Conservation (phyloP, 2,888 invertebrate species). For the Pyrgus malvae region DNA sequence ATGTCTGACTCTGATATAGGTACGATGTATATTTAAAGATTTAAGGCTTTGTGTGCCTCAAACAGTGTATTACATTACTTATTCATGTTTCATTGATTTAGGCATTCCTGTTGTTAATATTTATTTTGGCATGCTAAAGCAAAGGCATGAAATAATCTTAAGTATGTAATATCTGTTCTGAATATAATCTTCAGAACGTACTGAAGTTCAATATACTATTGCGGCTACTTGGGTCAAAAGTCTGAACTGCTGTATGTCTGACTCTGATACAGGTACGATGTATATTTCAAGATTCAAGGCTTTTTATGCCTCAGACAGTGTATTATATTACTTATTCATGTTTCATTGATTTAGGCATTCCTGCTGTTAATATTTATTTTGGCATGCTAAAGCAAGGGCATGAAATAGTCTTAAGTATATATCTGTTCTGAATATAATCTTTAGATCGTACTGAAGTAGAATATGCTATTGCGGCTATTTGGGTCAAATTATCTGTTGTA, state of each 20-base stretch:
- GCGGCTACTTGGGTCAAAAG: neutral
- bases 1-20: neutral
- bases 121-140: neutral
- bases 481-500: neutral
- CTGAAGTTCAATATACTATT: no score
- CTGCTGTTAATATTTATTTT: slow-evolving; percentile 5
- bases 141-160: slow-evolving; percentile 2
- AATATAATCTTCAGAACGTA: neutral
- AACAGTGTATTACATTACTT: slow-evolving; percentile 7
- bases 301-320: neutral
- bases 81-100: slow-evolving; percentile 14
- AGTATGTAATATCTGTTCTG: neutral
- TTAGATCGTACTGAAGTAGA: no score
- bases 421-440: neutral
- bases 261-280: neutral
- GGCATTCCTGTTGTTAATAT: slow-evolving; percentile 6
- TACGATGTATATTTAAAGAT: neutral
- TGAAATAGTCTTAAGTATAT: neutral
- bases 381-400: neutral
- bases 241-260: neutral
- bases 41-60: slow-evolving; percentile 1
- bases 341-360: slow-evolving; percentile 12
- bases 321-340: slow-evolving; percentile 9
- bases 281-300: slow-evolving; percentile 4
- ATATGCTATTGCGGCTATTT: neutral